Evolutionary conservation across 1,140 invertebrate species (phyloP).

Genomic region (Glossosoma conforme): DNA sequence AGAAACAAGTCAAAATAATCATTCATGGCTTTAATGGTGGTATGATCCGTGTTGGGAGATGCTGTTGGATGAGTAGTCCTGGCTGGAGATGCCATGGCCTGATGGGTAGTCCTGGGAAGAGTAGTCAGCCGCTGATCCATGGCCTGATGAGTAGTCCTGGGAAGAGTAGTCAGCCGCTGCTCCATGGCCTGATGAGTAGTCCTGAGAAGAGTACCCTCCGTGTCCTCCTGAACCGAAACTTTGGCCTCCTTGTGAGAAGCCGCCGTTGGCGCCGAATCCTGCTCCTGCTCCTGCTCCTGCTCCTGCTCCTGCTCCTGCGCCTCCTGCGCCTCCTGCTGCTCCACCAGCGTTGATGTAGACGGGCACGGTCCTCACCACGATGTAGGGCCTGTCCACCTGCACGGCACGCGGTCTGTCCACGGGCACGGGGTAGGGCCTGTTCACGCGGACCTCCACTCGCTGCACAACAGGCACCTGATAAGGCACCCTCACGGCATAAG

Average conservation of each 20-base stretch:
- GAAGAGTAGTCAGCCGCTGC: neutral
- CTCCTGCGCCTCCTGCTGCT: neutral
- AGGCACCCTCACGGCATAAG: constrained; percentile 30
- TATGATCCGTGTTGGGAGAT: no score
- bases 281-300: neutral
- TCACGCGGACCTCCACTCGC: constrained; percentile 37
- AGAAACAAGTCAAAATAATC: no score
- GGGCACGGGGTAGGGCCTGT: constrained; percentile 36
- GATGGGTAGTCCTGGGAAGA: no score
- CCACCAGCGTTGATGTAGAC: constrained; percentile 19
- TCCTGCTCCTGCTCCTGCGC: neutral
- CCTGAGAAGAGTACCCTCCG: neutral
- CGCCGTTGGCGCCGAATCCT: neutral
- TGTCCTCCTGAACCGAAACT: no score
- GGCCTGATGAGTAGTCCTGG: no score
- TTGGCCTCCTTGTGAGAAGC: neutral
- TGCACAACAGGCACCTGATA: constrained; percentile 40
- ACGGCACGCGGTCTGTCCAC: constrained; percentile 43
- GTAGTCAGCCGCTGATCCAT: no score
- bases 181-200: neutral
- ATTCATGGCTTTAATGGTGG: no score
- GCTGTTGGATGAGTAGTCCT: no score
- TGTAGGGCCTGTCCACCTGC: constrained; percentile 18
- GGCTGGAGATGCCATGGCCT: no score
- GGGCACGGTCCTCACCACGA: constrained; percentile 30